phyloP scores from a whole-genome alignment of 2,797 vertebrate species.

The Alouatta caraya region DNA sequence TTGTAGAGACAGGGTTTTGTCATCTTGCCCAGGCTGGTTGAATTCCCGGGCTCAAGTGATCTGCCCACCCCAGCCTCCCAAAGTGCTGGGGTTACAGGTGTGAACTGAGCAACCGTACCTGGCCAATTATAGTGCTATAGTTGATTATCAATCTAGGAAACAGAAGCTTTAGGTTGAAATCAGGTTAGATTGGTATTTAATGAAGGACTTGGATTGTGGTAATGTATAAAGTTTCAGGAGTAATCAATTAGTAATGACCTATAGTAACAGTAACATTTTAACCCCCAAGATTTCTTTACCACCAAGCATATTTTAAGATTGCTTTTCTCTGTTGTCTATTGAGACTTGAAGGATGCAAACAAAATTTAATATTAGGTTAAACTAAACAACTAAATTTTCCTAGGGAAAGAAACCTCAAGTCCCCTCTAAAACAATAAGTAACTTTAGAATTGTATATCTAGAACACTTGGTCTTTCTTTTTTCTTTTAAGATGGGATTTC shows the following conservation, averaged over 20 bases:
- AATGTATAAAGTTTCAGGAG: conserved; percentile 36
- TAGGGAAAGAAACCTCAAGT: background rate
- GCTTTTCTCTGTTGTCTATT: conserved; percentile 1
- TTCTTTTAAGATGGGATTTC: no score
- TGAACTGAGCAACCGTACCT: background rate
- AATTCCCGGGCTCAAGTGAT: background rate
- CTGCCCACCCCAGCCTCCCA: background rate
- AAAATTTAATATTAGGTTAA: conserved; percentile 41
- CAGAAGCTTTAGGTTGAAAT: conserved; percentile 31
- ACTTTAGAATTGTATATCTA: conserved; percentile 31
- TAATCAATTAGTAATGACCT: conserved; percentile 11
- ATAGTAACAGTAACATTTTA: conserved; percentile 30
- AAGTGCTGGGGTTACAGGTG: background rate
- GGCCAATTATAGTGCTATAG: background rate
- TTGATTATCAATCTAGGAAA: conserved; percentile 29
- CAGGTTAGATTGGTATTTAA: conserved; percentile 28
- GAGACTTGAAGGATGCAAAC: background rate
- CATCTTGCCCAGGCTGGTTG: background rate
- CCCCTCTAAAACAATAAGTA: conserved; percentile 39
- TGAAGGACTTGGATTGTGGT: background rate
- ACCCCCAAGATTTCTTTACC: conserved; percentile 24
- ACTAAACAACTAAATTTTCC: conserved; percentile 16
- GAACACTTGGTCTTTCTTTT: background rate
- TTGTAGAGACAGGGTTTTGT: background rate
- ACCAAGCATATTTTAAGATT: conserved; percentile 37